A percentile compares a stretch with the other conserved stretches of the same genome.
These are phyloP conservation scores for Muntiacus reevesi DNA, from an alignment of 2,113 vertebrate species.

Conservation along the genomic window DNA sequence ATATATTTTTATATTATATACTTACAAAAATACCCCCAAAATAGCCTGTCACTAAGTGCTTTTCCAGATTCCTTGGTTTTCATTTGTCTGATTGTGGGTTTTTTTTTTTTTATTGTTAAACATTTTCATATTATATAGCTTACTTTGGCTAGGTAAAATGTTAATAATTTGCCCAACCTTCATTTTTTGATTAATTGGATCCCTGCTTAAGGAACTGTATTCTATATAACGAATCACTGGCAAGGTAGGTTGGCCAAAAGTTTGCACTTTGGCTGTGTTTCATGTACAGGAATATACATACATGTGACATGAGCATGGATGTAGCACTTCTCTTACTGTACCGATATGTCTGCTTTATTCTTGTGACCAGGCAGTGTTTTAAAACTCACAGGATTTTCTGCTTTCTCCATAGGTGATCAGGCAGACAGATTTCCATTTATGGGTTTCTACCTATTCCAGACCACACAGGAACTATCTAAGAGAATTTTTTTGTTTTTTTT, in stretches of 20 bases:
- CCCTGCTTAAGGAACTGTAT: conserved; percentile 75
- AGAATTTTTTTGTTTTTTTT: not conserved
- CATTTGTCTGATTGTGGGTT: conserved; percentile 27
- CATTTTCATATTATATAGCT: conserved; percentile 37
- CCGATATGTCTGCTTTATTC: conserved; percentile 51
- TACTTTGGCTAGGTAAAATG: conserved; percentile 65
- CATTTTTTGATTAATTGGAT: conserved; percentile 74
- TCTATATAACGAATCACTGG: conserved; percentile 70
- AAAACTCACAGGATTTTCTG: conserved; percentile 43
- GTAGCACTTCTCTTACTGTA: conserved; percentile 62
- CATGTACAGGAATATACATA: conserved; percentile 47
- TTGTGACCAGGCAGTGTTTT: conserved; percentile 48
- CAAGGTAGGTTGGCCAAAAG: conserved; percentile 70
- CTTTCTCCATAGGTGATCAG: conserved; percentile 60
- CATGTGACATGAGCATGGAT: conserved; percentile 70
- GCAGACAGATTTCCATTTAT: conserved; percentile 61
- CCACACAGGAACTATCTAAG: not conserved
- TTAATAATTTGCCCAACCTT: conserved; percentile 74
- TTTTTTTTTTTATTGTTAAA: conserved; percentile 28
- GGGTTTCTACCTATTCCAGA: conserved; percentile 44
- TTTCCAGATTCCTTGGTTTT: not conserved
- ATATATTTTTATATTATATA: not conserved
- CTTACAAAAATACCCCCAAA: not conserved
- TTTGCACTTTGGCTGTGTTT: conserved; percentile 50
- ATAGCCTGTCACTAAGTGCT: not conserved